These are phyloP conservation scores for Grus americana DNA, from an alignment of 2,113 vertebrate species.

Conservation along the genomic window DNA sequence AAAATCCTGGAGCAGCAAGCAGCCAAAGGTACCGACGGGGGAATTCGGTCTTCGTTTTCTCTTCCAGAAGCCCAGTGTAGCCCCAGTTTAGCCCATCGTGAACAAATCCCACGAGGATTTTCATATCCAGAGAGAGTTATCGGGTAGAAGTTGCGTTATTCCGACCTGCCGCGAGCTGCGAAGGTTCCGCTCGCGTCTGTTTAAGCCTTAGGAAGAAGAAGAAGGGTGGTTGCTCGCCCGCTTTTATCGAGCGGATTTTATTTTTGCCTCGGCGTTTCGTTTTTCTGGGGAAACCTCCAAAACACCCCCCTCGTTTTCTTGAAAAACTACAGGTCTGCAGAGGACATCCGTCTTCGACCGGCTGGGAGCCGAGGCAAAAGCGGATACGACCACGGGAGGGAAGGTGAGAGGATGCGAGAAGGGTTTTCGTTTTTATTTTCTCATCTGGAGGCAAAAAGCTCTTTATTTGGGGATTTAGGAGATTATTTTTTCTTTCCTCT, in stretches of 20 bases:
- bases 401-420: constrained; percentile 72
- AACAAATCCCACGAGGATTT: not conserved
- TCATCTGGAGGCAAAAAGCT: not conserved
- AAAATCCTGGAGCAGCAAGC: constrained; percentile 93
- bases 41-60: not conserved
- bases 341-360: constrained; percentile 91
- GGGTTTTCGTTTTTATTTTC: not conserved
- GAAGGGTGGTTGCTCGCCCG: rapidly evolving
- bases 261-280: not conserved
- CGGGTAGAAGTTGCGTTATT: not conserved
- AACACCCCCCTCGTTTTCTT: not conserved
- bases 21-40: constrained; percentile 79
- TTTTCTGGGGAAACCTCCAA: rapidly evolving
- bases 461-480: not conserved
- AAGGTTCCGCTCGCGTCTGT: rapidly evolving
- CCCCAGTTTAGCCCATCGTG: rapidly evolving
- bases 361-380: constrained; percentile 87
- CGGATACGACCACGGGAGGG: constrained; percentile 70
- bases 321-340: constrained; percentile 68
- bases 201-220: not conserved
- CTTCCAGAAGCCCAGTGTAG: too few species aligned
- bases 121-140: not conserved
- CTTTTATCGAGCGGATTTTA: not conserved
- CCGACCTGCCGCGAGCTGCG: too few species aligned
- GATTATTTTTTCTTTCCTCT: not conserved